Conservation (phyloP, 2,797 vertebrate genomes). For the Apogon hyalosoma region DNA sequence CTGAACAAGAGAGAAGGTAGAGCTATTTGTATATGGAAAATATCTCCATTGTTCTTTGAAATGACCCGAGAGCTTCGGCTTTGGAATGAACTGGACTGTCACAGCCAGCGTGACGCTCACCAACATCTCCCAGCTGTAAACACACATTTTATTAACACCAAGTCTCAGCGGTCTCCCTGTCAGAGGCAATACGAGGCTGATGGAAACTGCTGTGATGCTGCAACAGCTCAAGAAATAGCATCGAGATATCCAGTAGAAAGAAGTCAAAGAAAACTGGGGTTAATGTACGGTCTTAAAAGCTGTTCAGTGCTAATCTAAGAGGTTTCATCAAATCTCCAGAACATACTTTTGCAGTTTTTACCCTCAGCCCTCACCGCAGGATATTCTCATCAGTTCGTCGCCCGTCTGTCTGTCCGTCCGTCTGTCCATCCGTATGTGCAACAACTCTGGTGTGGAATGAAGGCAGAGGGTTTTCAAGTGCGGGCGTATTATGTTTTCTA, state of each 20-base stretch:
- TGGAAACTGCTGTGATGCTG: conserved; percentile 16
- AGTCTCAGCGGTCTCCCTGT: conserved; percentile 42
- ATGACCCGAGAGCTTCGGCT: conserved; percentile 20
- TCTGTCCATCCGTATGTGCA: too few relatives aligned
- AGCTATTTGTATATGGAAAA: conserved; percentile 36
- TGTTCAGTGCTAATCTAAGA: conserved; percentile 5
- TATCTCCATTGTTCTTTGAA: conserved; percentile 20
- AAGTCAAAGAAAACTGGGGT: conserved; percentile 16
- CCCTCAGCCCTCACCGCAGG: too few relatives aligned
- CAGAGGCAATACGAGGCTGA: conserved; percentile 25
- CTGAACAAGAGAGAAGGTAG: conserved; percentile 17
- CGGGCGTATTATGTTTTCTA: not conserved
- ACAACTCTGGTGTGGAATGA: too few relatives aligned
- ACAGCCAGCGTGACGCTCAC: conserved; percentile 6
- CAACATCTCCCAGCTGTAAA: conserved; percentile 48
- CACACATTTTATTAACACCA: conserved; percentile 51
- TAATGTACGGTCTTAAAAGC: not conserved
- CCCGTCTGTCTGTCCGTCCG: too few relatives aligned
- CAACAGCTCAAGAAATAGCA: conserved; percentile 26
- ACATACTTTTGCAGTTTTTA: conserved; percentile 4
- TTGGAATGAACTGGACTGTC: conserved; percentile 34
- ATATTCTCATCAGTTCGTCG: too few relatives aligned
- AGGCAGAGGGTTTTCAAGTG: too few relatives aligned
- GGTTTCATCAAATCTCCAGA: conserved; percentile 1
- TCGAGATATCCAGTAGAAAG: conserved; percentile 15